Evolutionary conservation across 2,797 vertebrate genomes (phyloP).

Genomic region (Periparus ater): DNA sequence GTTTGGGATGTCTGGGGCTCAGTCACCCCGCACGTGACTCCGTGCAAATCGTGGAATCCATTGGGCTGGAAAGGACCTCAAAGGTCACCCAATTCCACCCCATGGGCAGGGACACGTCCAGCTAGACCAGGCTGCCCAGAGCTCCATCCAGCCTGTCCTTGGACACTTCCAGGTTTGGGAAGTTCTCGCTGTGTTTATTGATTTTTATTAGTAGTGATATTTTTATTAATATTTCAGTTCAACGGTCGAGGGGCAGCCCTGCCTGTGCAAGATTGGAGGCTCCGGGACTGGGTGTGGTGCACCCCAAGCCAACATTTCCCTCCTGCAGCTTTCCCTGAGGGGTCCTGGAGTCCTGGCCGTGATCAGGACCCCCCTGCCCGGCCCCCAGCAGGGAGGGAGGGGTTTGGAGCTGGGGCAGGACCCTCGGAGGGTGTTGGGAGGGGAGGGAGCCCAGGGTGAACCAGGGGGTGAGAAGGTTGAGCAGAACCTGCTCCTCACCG

Average conservation of each 20-base stretch:
- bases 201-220: fast-evolving
- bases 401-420: neutral
- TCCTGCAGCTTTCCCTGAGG: neutral
- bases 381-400: neutral
- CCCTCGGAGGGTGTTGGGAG: neutral
- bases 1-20: neutral
- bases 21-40: neutral
- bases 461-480: neutral
- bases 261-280: neutral
- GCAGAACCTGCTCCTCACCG: neutral
- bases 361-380: neutral
- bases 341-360: neutral
- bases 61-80: neutral
- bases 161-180: neutral
- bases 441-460: neutral
- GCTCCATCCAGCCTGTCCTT: neutral
- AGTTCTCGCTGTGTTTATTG: fast-evolving
- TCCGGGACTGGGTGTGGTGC: neutral
- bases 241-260: neutral
- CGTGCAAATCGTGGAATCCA: fast-evolving
- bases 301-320: neutral
- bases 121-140: fast-evolving
- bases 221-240: neutral
- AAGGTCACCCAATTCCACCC: neutral
- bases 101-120: neutral